Base-by-base conservation (phyloP, 2,113 vertebrate species). In the Forbesichthys papilliferus region DNA sequence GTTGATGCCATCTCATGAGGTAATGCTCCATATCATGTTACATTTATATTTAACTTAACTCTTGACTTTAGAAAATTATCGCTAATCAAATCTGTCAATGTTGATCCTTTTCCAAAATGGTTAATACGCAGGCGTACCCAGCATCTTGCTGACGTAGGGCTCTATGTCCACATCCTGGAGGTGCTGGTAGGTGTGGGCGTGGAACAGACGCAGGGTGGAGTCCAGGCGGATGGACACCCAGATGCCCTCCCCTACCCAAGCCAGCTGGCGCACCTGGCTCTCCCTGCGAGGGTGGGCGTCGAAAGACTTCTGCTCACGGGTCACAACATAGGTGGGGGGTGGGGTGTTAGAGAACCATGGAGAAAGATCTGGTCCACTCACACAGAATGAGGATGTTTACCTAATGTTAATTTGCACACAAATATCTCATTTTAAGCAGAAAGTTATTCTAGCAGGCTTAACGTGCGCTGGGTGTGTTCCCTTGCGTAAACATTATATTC, bases 181-280 rank as follows among this genome's bases (percentile, higher is more conserved):
- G 71, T 99, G 98, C 79, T 99, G 98, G 74, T 95, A 96, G 72
- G 96, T 99, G 91, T 97, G 97, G 1, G 98, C 98, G 0, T 99
- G 98, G 82, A 98, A 99, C 47, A 99, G 90, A 75, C 98, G 93
- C 53, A 99, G 90, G 0, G 98, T 99, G 33, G 98, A 99, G 79
- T 99, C 98, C 80, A 99, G 88, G 5, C 98, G 95, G 83, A 99
- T 99, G n/a, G 98, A 99, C 67, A 99, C 96, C 98, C 98, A 99
- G 8, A 99, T 98, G 0, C 98, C 98, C 0, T 99, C 98, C 1
- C 97, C 97, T 0, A 98, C 95, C 98, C 98, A 99, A 0, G 98
- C 97, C 90, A 99, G 91, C 90, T 99, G 98, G 46, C 98, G 93
- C 52, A 99, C 96, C 75, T 99, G 98, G 74, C 98, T 99, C 91